Evolutionary conservation across 92 coral and sea anemone species (phyloP), one percentile per base, ranked within the genome.

Genomic region (Blastomussa wellsi): DNA sequence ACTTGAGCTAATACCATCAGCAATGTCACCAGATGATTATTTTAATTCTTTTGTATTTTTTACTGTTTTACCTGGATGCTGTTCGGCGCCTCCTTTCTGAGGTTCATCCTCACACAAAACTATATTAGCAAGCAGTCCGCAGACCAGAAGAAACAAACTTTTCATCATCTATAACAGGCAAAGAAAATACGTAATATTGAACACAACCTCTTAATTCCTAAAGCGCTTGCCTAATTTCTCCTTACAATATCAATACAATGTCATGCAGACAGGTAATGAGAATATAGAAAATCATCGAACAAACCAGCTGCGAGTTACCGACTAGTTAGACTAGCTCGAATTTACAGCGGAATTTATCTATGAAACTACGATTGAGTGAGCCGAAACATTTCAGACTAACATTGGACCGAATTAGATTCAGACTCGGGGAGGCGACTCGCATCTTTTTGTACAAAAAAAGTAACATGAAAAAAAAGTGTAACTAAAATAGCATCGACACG

Each of bases 71-170:
- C 80, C 80, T 77, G 80, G 80, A 9, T 33, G 49, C 55, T 77
- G 80, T 12, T 77, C 67, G 7, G 80, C 80, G 11, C 80, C 80
- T 0, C 80, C 80, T 22, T 53, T 77, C 22, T 77, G 80, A 16
- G 80, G 80, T 22, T 77, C 32, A 8, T 32, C 80, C 17, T 51
- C 80, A 77, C 80, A 35, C 68, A 53, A 52, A 38, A 53, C 32
- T 47, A 77, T 17, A 10, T 28, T n/a, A 33, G 67, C 80, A 3
- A n/a, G 55, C 17, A 77, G 20, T 6, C 29, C 20, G 15, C 44
- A 77, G 31, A 53, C 60, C 42, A 55, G 31, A 33, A 77, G 17
- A 24, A 55, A 35, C 44, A 53, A 77, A 20, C 17, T 77, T 35
- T 36, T 36, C 32, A 10, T 36, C 80, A 77, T 77, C 80, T 77